Conservation (phyloP, 2,888 invertebrate genomes). For the Parnassius smintheus region DNA sequence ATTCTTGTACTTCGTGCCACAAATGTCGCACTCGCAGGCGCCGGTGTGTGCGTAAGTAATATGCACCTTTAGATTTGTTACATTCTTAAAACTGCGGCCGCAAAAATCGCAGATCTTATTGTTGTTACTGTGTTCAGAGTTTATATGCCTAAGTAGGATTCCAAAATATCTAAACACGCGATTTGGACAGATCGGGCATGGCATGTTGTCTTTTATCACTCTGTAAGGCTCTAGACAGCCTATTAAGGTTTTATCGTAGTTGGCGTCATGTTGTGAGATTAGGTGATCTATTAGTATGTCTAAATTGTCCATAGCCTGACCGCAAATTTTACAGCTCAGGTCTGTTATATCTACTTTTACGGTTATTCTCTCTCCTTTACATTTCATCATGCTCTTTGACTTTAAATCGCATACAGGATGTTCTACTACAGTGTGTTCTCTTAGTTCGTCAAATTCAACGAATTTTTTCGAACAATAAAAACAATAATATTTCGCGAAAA, state of each 20-base stretch:
- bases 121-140: conserved; percentile 64
- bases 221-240: conserved; percentile 63
- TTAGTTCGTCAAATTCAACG: conserved; percentile 61
- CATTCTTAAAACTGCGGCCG: conserved; percentile 60
- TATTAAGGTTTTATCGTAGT: conserved; percentile 57
- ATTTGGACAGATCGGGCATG: conserved; percentile 59
- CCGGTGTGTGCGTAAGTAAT: conserved; percentile 63
- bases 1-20: conserved; percentile 62
- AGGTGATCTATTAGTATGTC: conserved; percentile 62
- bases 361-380: conserved; percentile 62
- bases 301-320: conserved; percentile 46
- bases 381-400: conserved; percentile 60
- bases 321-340: conserved; percentile 59
- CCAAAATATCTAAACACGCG: conserved; percentile 60
- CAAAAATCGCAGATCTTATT: conserved; percentile 70
- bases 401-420: conserved; percentile 65
- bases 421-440: conserved; percentile 52
- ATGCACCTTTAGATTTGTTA: conserved; percentile 61
- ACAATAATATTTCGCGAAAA: conserved; percentile 62
- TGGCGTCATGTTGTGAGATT: conserved; percentile 54
- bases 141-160: conserved; percentile 61
- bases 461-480: conserved; percentile 67
- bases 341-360: conserved; percentile 62
- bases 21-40: conserved; percentile 57
- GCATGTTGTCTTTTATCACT: conserved; percentile 63